Evolutionary conservation across 2,888 invertebrate species (phyloP), one percentile per base, ranked within the genome.

Genomic region (Leptinotarsa tumamoca): DNA sequence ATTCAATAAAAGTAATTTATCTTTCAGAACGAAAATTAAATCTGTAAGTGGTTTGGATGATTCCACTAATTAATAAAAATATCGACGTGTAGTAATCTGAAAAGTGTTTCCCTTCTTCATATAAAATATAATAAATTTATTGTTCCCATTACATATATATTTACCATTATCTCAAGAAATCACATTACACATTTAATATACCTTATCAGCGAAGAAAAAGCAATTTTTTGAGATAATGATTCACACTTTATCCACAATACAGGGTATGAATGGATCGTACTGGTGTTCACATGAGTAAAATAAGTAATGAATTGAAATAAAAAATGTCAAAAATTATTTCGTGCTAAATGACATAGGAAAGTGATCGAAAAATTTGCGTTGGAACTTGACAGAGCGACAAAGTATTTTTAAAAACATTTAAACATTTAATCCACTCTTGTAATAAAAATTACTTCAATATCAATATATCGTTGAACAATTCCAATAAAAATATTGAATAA

Each of bases 361-460:
- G 43, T 71, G 67, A 69, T 43, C 49, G 51, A 67, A 27, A 74
- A 74, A 74, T 70, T 63, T 56, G 58, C 58, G 54, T 70, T 58
- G 70, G 70, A 70, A 70, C 70, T 70, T 58, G 58, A 58, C 70
- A 74, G 66, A 74, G 74, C 67, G 66, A 71, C 67, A 74, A 74
- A 74, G 67, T 52, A 71, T 50, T 74, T 52, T 56, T 67, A 27
- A 67, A 74, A 74, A 74, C 71, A 74, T 67, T 74, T 70, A 74
- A 71, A 74, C 74, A 74, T 74, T 74, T 67, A 74, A 71, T 74
- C 74, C 74, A 74, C 71, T 74, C 71, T 71, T 50, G 58, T 73
- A 72, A 73, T 68, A 68, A 54, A 74, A 33, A 66, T 33, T 71
- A 72, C 54, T 70, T 27, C 67, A 75, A 75, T 72, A 70, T 73